Conservation (phyloP, 1,140 invertebrate species). For the Nasonia longicornis region DNA sequence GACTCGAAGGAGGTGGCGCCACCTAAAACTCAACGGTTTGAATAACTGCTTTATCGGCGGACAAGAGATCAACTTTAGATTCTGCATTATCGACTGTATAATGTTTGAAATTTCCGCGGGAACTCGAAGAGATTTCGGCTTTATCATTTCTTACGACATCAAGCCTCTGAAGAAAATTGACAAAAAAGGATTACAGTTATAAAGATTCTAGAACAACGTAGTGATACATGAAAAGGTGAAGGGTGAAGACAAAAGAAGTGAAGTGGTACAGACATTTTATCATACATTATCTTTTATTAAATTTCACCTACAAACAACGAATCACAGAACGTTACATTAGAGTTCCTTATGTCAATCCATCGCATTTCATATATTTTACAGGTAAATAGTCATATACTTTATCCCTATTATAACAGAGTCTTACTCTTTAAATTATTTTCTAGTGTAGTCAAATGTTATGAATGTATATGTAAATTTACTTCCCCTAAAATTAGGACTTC, state of each 20-base stretch:
- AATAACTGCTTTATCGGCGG: not conserved
- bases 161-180: too few relatives aligned
- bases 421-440: slow-evolving; percentile 68
- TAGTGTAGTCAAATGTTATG: slow-evolving; percentile 66
- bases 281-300: slow-evolving; percentile 69
- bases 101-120: not conserved
- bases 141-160: too few relatives aligned
- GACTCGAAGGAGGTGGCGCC: not conserved
- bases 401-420: slow-evolving; percentile 68
- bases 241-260: not conserved
- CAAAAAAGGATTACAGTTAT: too few relatives aligned
- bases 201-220: too few relatives aligned
- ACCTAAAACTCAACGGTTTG: not conserved
- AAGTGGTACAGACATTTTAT: slow-evolving; percentile 49
- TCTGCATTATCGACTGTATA: not conserved
- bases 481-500: slow-evolving; percentile 68
- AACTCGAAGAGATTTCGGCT: not conserved
- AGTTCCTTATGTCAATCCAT: slow-evolving; percentile 68
- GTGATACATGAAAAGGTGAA: not conserved
- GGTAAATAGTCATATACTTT: slow-evolving; percentile 67
- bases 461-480: slow-evolving; percentile 66
- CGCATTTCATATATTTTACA: slow-evolving; percentile 68
- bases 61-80: too few relatives aligned
- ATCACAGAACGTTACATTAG: slow-evolving; percentile 71
- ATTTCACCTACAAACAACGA: slow-evolving; percentile 72